Percentiles rank a stretch among this genome's conserved stretches.
These are phyloP conservation scores for Nudaria mundana DNA, from an alignment of 2,888 invertebrate species.

Conservation along the genomic window DNA sequence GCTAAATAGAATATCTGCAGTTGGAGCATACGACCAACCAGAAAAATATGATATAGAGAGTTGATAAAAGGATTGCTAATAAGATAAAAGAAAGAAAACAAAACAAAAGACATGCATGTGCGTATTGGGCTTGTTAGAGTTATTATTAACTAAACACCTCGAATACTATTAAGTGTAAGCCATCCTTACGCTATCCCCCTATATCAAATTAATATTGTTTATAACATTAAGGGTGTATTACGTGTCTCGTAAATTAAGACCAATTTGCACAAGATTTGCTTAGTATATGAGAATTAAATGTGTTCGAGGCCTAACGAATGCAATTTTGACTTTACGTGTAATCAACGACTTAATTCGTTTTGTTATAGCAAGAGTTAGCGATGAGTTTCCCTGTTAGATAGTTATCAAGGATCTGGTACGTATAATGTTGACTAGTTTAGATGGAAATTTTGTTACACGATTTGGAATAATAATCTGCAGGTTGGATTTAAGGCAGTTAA, in stretches of 20 bases:
- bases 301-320: conserved; percentile 62
- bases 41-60: no score
- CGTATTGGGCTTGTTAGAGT: no score
- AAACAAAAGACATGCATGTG: no score
- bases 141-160: no score
- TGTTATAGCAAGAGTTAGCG: conserved; percentile 29
- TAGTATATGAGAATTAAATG: conserved; percentile 71
- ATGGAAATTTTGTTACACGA: neutral
- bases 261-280: conserved; percentile 73
- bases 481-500: no score
- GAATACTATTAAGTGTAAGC: no score
- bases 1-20: no score
- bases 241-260: conserved; percentile 74
- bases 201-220: conserved; percentile 70
- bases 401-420: neutral
- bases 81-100: no score
- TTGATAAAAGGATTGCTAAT: no score
- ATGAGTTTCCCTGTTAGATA: neutral
- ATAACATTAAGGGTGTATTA: conserved; percentile 71
- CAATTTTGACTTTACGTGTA: conserved; percentile 62
- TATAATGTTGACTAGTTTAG: neutral
- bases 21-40: no score
- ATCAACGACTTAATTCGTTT: conserved; percentile 65
- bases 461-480: no score
- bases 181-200: conserved; percentile 40